A percentile compares a stretch with the other conserved stretches of the same genome.
Evolutionary conservation across 2,113 vertebrate species (phyloP).

Genomic region (Oreochromis aureus): DNA sequence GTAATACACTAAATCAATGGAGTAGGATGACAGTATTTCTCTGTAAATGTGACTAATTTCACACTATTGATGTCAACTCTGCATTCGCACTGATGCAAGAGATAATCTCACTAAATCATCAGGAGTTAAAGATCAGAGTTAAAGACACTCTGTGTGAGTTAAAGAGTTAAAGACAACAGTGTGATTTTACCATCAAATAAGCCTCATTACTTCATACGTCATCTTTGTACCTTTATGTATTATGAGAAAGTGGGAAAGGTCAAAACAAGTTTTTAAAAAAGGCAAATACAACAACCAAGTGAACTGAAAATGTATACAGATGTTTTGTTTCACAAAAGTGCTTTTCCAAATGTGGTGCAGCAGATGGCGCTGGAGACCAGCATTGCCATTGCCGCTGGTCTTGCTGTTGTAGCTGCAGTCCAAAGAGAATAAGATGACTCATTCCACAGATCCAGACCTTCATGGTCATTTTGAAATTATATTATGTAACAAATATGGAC

Average conservation of each 20-base stretch:
- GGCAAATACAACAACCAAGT: background rate
- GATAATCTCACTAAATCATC: background rate
- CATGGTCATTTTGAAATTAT: background rate
- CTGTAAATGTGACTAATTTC: background rate
- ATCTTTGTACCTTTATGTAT: background rate
- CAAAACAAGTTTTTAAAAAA: background rate
- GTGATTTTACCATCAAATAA: background rate
- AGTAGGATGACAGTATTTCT: background rate
- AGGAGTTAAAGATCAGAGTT: background rate
- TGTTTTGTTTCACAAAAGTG: background rate
- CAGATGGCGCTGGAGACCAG: slow-evolving; percentile 33
- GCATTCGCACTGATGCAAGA: background rate
- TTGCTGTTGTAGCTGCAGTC: background rate
- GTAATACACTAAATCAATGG: background rate
- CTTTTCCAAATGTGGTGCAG: background rate
- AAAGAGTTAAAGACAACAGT: background rate
- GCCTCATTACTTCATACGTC: background rate
- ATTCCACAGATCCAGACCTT: background rate
- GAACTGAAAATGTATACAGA: background rate
- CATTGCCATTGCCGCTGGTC: background rate
- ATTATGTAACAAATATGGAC: background rate
- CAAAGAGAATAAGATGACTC: slow-evolving; percentile 1
- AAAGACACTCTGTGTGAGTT: background rate
- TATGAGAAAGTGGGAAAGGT: background rate
- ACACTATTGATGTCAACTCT: background rate